Conservation (phyloP, 1,140 invertebrate species). For the Pollicipes pollicipes region DNA sequence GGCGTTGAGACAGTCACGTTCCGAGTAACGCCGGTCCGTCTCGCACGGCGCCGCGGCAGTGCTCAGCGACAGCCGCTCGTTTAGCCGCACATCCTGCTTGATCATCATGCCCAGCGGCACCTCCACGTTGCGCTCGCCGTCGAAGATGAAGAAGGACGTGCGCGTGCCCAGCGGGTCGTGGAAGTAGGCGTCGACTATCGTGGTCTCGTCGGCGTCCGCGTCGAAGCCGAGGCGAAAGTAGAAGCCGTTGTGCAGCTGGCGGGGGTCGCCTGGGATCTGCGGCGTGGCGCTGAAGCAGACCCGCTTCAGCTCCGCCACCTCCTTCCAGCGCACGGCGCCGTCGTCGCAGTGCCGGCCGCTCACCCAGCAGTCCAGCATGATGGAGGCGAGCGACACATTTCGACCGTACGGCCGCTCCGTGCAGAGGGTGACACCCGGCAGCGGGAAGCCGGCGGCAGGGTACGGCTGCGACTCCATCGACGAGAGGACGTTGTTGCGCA, state of each 20-base stretch:
- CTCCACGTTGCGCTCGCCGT: background rate
- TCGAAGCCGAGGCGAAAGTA: background rate
- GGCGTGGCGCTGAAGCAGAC: background rate
- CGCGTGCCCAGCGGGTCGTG: background rate
- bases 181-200: background rate
- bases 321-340: background rate
- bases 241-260: background rate
- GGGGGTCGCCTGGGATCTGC: background rate
- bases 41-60: conserved; percentile 14
- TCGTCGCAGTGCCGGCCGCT: background rate
- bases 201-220: too few relatives aligned
- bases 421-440: background rate
- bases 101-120: background rate
- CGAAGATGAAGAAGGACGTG: background rate
- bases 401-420: background rate
- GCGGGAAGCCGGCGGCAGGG: background rate
- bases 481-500: too few relatives aligned
- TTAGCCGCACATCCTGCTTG: background rate
- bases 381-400: background rate
- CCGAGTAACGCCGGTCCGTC: conserved; percentile 16
- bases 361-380: background rate
- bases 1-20: conserved; percentile 18
- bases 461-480: background rate
- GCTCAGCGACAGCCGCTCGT: background rate
- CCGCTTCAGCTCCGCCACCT: background rate